These are phyloP conservation scores for Schizopygopsis malacanthus DNA, from an alignment of 2,797 vertebrate genomes.

Conservation along the genomic window DNA sequence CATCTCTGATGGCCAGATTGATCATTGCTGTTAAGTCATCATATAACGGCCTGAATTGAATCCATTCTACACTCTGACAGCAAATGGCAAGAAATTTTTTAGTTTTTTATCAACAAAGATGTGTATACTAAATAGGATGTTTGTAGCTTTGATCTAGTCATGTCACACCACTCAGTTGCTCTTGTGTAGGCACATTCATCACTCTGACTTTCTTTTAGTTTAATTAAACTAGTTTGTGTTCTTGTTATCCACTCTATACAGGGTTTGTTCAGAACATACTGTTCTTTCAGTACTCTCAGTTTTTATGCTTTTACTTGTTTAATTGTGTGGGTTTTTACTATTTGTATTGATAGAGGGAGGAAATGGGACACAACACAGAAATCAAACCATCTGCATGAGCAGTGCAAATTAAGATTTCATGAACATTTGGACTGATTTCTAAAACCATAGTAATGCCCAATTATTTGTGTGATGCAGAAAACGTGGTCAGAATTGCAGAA, in stretches of 20 bases:
- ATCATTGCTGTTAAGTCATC: neutral
- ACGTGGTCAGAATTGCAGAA: neutral
- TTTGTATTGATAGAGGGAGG: neutral
- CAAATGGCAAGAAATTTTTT: neutral
- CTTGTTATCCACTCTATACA: neutral
- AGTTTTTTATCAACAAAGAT: too few relatives aligned
- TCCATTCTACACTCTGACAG: neutral
- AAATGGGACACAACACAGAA: neutral
- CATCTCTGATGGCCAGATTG: neutral
- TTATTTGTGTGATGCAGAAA: neutral
- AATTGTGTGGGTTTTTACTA: neutral
- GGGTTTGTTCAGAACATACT: neutral
- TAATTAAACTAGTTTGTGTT: constrained; percentile 1
- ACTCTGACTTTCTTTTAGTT: neutral
- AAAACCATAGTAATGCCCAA: neutral
- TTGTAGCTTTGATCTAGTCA: neutral
- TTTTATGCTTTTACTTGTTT: neutral
- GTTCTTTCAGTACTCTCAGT: neutral
- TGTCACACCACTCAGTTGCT: neutral
- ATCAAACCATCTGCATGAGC: neutral
- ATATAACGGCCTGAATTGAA: neutral
- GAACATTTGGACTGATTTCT: neutral
- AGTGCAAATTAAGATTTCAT: neutral
- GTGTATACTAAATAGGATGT: neutral
- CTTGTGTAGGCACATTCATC: neutral